Percentiles rank a stretch among this genome's conserved stretches.
Evolutionary conservation across 2,113 vertebrate genomes (phyloP).

Genomic region (Otis tarda): DNA sequence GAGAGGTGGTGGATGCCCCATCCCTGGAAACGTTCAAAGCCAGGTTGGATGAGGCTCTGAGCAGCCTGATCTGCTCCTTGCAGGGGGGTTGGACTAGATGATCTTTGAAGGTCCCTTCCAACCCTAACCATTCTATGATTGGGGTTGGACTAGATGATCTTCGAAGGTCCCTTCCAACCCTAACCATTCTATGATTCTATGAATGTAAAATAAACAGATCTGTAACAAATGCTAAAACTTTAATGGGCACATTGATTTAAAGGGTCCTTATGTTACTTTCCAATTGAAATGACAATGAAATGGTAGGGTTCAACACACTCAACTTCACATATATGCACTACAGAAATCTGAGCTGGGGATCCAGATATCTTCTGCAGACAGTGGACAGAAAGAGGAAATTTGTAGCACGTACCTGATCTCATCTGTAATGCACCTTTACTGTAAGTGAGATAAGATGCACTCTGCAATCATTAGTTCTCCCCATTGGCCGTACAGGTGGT

Average conservation of each 20-base stretch:
- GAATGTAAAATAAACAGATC: not conserved
- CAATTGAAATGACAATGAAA: not conserved
- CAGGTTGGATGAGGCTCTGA: no score
- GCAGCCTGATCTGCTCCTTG: no score
- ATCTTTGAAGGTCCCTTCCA: no score
- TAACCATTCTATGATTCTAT: no score
- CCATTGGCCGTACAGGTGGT: accelerated
- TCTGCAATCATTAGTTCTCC: not conserved
- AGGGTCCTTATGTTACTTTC: not conserved
- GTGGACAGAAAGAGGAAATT: not conserved
- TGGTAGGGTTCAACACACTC: not conserved
- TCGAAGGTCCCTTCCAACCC: no score
- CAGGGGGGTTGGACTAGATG: no score
- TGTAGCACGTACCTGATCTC: not conserved
- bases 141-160: no score
- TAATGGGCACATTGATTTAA: not conserved
- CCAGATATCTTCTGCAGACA: not conserved
- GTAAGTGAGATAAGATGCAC: not conserved
- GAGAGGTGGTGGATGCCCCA: no score
- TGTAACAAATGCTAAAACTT: not conserved
- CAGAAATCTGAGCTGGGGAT: not conserved
- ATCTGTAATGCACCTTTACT: not conserved
- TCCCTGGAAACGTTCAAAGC: no score
- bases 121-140: no score
- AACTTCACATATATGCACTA: accelerated